Evolutionary conservation across 2,113 vertebrate species (phyloP), one percentile per base, ranked within the genome.

Genomic region (Colinus virginianus): DNA sequence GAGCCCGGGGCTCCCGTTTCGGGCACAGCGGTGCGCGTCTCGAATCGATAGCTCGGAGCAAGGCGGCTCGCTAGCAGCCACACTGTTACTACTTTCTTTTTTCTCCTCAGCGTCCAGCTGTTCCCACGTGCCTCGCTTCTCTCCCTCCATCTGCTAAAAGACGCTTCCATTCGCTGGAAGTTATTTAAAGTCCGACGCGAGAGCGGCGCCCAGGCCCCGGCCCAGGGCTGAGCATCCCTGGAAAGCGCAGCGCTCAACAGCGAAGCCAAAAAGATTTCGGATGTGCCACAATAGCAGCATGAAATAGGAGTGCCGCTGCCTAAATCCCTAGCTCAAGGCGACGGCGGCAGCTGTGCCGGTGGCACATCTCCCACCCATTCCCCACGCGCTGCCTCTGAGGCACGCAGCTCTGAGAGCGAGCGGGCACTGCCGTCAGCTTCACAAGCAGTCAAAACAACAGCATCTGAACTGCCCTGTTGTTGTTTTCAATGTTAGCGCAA

Each of bases 221-320:
- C 2, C 2, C 14, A 23, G 48, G 67, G 46, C 7, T 3, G 66
- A 53, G n/a, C 21, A 28, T 19, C 51, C 7, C 2, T 7, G 62
- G 49, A 76, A 58, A 94, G 19, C 61, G 40, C 11, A 45, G 69
- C 36, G 4, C 36, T 19, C 55, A 75, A 67, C 4, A 59, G 26
- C 51, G 43, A 59, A 30, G 91, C 88, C 93, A 95, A 94, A 95
- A 94, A 90, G 90, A 96, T 58, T 51, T 58, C 84, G 75, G 63
- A 69, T 19, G 84, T 43, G 56, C 88, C 74, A 56, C 38, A 83
- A 64, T 78, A 87, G 82, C 72, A 48, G 79, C 26, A 25, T 25
- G 63, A 38, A 48, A 32, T 4, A 62, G 53, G 36, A 59, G 75
- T 61, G 79, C 69, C 77, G 74, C 87, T 66, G 49, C 74, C 46